Evolutionary conservation across 2,797 vertebrate genomes (phyloP).

Genomic region (Oryzias dopingdopingensis): DNA sequence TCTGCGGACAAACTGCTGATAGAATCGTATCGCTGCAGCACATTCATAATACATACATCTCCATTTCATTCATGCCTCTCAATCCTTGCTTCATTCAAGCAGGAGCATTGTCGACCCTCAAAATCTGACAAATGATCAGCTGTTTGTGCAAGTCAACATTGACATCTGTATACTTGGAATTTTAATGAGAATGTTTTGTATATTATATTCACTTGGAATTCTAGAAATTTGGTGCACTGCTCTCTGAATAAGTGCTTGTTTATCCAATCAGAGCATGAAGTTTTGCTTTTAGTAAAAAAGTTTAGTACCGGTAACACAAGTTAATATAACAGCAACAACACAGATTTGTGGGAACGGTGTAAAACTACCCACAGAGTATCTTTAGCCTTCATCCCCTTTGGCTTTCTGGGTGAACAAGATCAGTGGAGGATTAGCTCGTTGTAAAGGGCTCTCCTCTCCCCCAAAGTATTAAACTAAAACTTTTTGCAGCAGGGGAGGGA

Average conservation of each 20-base stretch:
- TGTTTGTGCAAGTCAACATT: background rate
- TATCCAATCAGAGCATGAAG: no score
- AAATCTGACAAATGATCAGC: conserved; percentile 2
- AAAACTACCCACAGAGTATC: background rate
- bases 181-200: background rate
- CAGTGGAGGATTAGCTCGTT: conserved; percentile 21
- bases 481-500: background rate
- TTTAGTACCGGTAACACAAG: no score
- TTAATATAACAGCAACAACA: no score
- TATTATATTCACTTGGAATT: background rate
- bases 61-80: background rate
- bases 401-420: conserved; percentile 13
- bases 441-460: background rate
- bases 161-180: background rate
- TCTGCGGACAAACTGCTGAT: background rate
- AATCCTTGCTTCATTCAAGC: conserved; percentile 4
- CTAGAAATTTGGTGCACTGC: background rate
- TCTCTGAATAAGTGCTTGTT: background rate
- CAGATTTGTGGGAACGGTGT: no score
- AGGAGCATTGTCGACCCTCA: background rate
- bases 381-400: conserved; percentile 2
- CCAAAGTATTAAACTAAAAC: conserved; percentile 10
- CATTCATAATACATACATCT: background rate
- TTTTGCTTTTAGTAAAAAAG: no score
- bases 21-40: background rate